Percentiles rank a stretch among this genome's conserved stretches.
These are phyloP conservation scores for Clytia hemisphaerica DNA, from an alignment of 30 jellyfish, hydroid and myxozoan genomes.

Conservation along the genomic window DNA sequence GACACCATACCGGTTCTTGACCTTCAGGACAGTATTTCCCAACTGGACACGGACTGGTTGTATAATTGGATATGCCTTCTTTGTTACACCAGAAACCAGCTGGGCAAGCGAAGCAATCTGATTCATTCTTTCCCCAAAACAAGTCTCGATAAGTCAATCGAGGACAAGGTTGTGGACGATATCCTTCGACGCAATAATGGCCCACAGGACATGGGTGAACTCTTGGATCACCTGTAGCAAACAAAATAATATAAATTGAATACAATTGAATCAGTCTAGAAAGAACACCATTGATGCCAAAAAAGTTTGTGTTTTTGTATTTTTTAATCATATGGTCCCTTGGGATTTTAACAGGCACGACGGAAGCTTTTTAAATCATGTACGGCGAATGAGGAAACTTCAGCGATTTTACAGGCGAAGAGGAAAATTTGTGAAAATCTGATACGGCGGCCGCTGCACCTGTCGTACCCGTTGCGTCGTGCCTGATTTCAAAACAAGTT, in stretches of 20 bases:
- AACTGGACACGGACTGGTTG: constrained; percentile 70
- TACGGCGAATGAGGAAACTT: too few relatives aligned
- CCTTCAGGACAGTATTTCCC: constrained; percentile 89
- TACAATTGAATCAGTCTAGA: too few relatives aligned
- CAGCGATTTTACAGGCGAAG: too few relatives aligned
- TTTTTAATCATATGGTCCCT: too few relatives aligned
- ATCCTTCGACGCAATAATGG: constrained; percentile 67
- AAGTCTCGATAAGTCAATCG: constrained; percentile 67
- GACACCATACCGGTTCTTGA: constrained; percentile 87
- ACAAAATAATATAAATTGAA: neutral
- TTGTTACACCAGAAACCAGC: constrained; percentile 89
- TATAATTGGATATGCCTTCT: constrained; percentile 71
- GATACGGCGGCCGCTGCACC: too few relatives aligned
- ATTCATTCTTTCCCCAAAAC: constrained; percentile 44
- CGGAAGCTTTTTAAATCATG: too few relatives aligned
- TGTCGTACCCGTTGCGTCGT: too few relatives aligned
- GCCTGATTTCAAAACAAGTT: too few relatives aligned
- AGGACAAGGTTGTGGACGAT: constrained; percentile 70
- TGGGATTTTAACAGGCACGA: too few relatives aligned
- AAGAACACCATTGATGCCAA: too few relatives aligned
- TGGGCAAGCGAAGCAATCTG: constrained; percentile 85
- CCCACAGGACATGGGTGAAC: constrained; percentile 89
- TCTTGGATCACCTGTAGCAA: constrained; percentile 63
- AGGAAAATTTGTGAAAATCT: too few relatives aligned
- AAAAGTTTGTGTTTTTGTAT: too few relatives aligned